Conservation (phyloP, 2,113 vertebrate genomes). For the Abramis brama region DNA sequence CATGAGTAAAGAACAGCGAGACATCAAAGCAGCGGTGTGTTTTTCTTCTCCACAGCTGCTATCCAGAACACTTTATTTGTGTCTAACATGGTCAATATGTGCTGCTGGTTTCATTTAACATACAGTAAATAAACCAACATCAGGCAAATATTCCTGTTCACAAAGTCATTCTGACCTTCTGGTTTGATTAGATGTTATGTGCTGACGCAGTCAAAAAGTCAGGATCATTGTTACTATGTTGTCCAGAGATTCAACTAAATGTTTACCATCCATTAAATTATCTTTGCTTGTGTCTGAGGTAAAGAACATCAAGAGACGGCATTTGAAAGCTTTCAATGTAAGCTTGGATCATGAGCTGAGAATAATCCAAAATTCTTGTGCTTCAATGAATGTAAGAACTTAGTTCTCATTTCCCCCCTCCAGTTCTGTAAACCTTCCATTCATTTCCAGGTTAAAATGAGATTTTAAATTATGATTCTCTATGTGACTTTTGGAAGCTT, state of each 20-base stretch:
- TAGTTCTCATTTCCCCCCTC: neutral
- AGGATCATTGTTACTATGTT: neutral
- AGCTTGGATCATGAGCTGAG: neutral
- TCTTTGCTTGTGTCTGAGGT: neutral
- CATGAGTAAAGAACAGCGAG: neutral
- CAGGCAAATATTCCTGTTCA: constrained; percentile 9
- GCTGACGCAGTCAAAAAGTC: constrained; percentile 4
- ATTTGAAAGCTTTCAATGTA: neutral
- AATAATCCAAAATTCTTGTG: neutral
- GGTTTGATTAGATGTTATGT: constrained; percentile 18
- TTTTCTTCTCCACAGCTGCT: constrained; percentile 29
- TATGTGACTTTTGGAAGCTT: neutral
- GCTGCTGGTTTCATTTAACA: constrained; percentile 21
- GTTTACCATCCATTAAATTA: constrained; percentile 14
- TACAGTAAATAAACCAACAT: constrained; percentile 28
- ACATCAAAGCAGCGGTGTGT: constrained; percentile 3
- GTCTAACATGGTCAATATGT: constrained; percentile 27
- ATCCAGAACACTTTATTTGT: constrained; percentile 18
- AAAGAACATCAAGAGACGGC: neutral
- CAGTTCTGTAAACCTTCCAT: too few relatives aligned
- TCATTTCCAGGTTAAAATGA: neutral
- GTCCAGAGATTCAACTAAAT: constrained; percentile 1
- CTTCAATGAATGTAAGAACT: neutral
- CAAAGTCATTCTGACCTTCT: neutral
- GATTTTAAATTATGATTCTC: neutral